Base-by-base conservation (phyloP, 2,888 invertebrate genomes). In the Microctonus aethiopoides region DNA sequence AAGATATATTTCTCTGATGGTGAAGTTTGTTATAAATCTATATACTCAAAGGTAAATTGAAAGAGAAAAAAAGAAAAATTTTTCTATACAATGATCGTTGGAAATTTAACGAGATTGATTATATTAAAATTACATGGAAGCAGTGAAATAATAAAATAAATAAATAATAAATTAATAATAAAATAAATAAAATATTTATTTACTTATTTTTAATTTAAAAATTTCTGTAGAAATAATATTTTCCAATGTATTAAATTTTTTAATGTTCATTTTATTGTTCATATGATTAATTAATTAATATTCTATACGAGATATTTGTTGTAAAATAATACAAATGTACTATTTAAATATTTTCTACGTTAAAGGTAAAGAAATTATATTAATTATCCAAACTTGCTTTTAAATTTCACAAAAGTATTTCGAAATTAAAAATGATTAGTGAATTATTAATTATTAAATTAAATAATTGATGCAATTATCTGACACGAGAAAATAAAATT, bases 51-150 rank as follows among this genome's bases (percentile, higher is more conserved):
- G 34, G 22, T 26, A 24, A 54, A 54, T 9, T 54, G 26, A 54
- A 26, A 54, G n/a, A 26, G 22, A 22, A 7, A 24, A 29, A 32
- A n/a, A 20, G 26, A 63, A 29, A 51, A 52, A 52, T 32, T 29
- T 29, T 29, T 29, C 7, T 29, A 72, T 71, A 67, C 68, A 73
- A 74, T 68, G 56, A 70, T 74, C 68, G 73, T 72, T 74, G 74
- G 66, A 62, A 62, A 41, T 59, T 67, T 68, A 46, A 39, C 11
- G 66, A 56, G 29, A 52, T 46, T 26, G 11, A 32, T 41, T 46
- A 46, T 46, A 46, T 46, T 6, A 3, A 46, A 46, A 46, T 46
- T 46, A 29, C 7, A 29, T 29, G 29, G 7, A 5, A 29, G n/a
- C n/a, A n/a, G n/a, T n/a, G n/a, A n/a, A n/a, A n/a, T n/a, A n/a